These are phyloP conservation scores for Anticlea derivata DNA, from an alignment of 2,888 invertebrate genomes.

Conservation along the genomic window DNA sequence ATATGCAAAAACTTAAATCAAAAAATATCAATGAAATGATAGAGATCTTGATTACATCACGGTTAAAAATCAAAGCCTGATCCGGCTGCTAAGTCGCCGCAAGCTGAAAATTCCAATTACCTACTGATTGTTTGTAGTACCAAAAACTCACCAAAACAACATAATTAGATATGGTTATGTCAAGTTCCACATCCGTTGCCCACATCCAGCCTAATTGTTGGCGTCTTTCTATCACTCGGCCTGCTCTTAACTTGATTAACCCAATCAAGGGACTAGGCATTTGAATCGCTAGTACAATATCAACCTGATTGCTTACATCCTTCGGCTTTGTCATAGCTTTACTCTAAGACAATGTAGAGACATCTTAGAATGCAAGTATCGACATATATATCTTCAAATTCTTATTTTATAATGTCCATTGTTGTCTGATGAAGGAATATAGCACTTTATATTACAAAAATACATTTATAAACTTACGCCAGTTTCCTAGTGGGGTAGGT, in stretches of 20 bases:
- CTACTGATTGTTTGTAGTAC: neutral
- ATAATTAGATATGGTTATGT: constrained; percentile 31
- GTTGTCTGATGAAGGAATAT: no score
- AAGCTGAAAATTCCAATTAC: no score
- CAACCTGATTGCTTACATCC: constrained; percentile 40
- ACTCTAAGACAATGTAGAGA: neutral
- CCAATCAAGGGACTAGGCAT: constrained; percentile 43
- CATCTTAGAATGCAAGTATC: neutral
- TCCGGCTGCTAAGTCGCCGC: neutral
- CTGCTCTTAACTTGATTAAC: constrained; percentile 55
- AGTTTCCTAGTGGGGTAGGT: no score
- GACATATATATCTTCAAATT: no score
- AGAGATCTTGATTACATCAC: constrained; percentile 1
- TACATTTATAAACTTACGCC: no score
- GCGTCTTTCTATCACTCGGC: constrained; percentile 47
- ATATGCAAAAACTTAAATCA: neutral
- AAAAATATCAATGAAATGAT: constrained; percentile 4
- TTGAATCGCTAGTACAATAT: constrained; percentile 37
- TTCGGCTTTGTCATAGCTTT: constrained; percentile 20
- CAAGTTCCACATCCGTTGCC: constrained; percentile 49
- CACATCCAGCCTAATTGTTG: constrained; percentile 53
- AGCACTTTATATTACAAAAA: no score
- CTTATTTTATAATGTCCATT: no score
- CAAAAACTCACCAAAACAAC: constrained; percentile 12
- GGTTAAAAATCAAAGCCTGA: no score